Base-by-base conservation (phyloP, 1,140 invertebrate species). In the Augochlora pura region DNA sequence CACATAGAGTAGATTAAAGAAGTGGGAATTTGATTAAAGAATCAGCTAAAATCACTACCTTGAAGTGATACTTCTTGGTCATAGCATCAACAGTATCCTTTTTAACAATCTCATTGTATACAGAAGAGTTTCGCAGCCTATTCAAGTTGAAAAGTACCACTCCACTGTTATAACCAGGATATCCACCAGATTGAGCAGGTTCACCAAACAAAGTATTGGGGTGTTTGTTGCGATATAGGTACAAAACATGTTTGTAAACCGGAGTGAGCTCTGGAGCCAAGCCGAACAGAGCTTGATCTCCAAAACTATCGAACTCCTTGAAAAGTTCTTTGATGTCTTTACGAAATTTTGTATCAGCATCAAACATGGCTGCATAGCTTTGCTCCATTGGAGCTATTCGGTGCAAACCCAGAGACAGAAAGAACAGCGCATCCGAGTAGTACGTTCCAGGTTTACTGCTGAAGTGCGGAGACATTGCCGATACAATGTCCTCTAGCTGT, bases 391-490 rank as follows among this genome's bases (percentile, higher is more conserved):
- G 95, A 25, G 96, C 94, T 63, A 97, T 94, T 85, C 94, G 93
- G 91, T 97, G 95, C 21, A 97, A 89, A 6, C 95, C 96, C 9
- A 97, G 92, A 0, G 97, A 98, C 4, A 98, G 88, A 88, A 96
- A 98, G 89, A 98, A 98, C 2, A 98, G 90, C 1, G 96, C 95
- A 92, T 97, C 96, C 70, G 96, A 97, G 87, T 97, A 98, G 87
- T 98, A 97, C 1, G 96, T 95, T 79, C 96, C 96, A 70, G 96
- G 95, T 84, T 95, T 95, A 57, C 95, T 96, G 84, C 95, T 97
- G 89, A 98, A 97, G 88, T 96, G 94, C 23, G 95, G 94, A 69
- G 95, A 96, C 94, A 97, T 95, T 38, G 94, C 93, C 10, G 93
- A 91, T 3, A 97, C 94, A 79, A 97, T 95, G 83, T 95, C 94